Conservation (phyloP, 2,888 invertebrate genomes). For the Germaria angustata region DNA sequence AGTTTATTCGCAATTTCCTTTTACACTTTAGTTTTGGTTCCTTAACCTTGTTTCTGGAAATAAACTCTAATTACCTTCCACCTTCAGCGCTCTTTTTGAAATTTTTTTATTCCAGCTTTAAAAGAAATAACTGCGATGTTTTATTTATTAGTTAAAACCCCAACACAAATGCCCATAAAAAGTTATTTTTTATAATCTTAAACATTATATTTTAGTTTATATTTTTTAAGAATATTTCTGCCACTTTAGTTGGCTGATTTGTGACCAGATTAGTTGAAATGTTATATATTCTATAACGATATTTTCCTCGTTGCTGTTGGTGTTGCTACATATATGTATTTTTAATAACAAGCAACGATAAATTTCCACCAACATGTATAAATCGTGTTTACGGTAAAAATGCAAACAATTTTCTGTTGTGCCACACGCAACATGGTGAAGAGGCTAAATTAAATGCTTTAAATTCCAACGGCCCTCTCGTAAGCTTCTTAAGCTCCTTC, state of each 20-base stretch:
- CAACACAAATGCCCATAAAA: not conserved
- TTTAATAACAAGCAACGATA: slow-evolving; percentile 39
- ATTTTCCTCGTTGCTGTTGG: slow-evolving; percentile 66
- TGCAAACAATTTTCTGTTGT: slow-evolving; percentile 48
- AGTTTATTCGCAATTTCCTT: too few species aligned
- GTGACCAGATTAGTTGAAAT: slow-evolving; percentile 55
- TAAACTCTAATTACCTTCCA: not conserved
- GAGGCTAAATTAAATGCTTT: slow-evolving; percentile 6
- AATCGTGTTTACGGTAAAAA: slow-evolving; percentile 58
- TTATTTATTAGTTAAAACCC: too few species aligned
- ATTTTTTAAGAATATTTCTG: slow-evolving; percentile 22
- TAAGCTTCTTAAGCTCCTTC: not conserved
- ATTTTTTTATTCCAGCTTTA: too few species aligned
- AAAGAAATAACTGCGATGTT: too few species aligned
- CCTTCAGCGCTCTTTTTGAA: not conserved
- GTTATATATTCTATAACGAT: slow-evolving; percentile 35
- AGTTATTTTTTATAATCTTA: slow-evolving; percentile 51
- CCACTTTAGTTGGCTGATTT: slow-evolving; percentile 53
- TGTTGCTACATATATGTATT: not conserved
- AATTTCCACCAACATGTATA: slow-evolving; percentile 46
- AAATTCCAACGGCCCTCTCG: slow-evolving; percentile 20
- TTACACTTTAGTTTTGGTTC: not conserved
- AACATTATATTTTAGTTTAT: not conserved
- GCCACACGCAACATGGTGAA: slow-evolving; percentile 50
- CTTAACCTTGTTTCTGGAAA: not conserved